phyloP scores from a whole-genome alignment of 2,797 vertebrate species.

The Eleutherodactylus coqui region DNA sequence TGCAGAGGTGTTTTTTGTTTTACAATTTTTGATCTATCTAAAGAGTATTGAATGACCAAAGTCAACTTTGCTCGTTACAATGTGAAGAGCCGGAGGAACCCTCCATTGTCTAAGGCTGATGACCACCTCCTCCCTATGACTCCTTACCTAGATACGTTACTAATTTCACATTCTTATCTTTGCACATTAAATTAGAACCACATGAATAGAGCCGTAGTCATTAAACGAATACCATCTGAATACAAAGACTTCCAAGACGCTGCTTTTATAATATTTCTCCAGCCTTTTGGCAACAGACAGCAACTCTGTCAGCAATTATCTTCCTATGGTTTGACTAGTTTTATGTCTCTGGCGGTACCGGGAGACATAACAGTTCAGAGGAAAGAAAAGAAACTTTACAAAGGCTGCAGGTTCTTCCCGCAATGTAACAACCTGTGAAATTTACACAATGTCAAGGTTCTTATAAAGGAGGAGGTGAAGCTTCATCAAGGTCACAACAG shows the following conservation, averaged over 20 bases:
- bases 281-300: background rate
- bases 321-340: too few species aligned
- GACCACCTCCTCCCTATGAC: background rate
- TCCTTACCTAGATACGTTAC: background rate
- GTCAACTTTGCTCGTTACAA: too few species aligned
- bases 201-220: background rate
- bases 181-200: background rate
- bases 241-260: background rate
- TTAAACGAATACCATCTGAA: slow-evolving; percentile 13
- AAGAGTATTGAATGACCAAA: too few species aligned
- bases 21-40: too few species aligned
- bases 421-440: slow-evolving; percentile 15
- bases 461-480: background rate
- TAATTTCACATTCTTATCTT: background rate
- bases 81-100: too few species aligned
- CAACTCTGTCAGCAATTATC: background rate
- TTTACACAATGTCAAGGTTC: slow-evolving; percentile 32
- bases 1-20: too few species aligned
- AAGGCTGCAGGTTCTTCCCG: background rate
- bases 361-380: background rate
- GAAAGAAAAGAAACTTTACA: background rate
- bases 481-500: slow-evolving; percentile 12
- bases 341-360: background rate
- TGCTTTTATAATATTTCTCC: background rate
- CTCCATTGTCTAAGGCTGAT: background rate